phyloP scores from a whole-genome alignment of 2,113 vertebrate genomes.

The Motacilla tschutschensis region DNA sequence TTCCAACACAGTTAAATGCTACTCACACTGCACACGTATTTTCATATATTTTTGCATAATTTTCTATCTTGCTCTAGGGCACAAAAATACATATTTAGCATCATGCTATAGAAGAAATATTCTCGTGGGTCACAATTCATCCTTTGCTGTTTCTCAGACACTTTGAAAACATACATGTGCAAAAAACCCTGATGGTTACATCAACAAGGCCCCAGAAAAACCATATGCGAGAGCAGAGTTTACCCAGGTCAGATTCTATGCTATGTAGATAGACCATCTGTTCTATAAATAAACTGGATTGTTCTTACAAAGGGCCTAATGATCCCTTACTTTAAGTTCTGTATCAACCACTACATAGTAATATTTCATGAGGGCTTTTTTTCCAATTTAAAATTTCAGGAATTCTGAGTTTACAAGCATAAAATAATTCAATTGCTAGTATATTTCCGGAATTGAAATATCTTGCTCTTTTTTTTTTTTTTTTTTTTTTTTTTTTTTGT shows the following conservation, averaged over 20 bases:
- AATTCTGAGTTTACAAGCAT: not conserved
- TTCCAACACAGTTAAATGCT: not conserved
- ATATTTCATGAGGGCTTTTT: not conserved
- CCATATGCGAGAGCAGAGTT: not conserved
- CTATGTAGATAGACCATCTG: not conserved
- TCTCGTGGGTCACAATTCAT: not conserved
- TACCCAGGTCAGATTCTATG: not conserved
- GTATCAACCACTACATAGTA: rapidly evolving
- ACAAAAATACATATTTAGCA: not conserved
- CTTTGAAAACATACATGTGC: not conserved
- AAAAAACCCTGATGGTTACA: rapidly evolving
- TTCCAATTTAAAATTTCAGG: not conserved
- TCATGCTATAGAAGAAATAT: not conserved
- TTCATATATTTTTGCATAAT: not conserved
- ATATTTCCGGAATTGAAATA: not conserved
- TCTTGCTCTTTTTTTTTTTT: not conserved
- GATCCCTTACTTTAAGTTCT: not conserved
- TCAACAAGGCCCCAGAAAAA: not conserved
- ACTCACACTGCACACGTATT: not conserved
- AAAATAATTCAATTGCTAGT: not conserved
- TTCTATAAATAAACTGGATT: not conserved
- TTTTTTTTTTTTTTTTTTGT: not conserved
- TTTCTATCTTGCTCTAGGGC: not conserved
- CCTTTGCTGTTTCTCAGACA: not conserved
- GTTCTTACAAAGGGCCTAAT: not conserved